A percentile compares a stretch with the other conserved stretches of the same genome.
Conservation (phyloP, 2,113 vertebrate genomes). For the Rousettus leschenaultii region DNA sequence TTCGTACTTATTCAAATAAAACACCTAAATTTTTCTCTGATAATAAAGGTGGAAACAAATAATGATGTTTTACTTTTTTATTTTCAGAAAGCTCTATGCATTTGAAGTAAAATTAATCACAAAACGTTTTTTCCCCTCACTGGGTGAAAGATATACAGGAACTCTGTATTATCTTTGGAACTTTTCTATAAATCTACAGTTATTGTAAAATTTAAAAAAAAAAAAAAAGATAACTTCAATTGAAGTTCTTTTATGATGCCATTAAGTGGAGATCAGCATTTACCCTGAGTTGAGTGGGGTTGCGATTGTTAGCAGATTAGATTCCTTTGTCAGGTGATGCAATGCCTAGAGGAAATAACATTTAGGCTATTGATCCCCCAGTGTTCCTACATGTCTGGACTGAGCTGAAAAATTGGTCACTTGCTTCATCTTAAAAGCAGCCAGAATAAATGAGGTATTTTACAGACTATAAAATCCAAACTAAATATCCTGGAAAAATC, state of each 20-base stretch:
- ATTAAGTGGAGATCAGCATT: constrained; percentile 48
- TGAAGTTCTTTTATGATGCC: constrained; percentile 8
- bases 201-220: too few species aligned
- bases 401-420: constrained; percentile 48
- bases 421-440: constrained; percentile 39
- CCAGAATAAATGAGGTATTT: constrained; percentile 47
- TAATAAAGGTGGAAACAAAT: constrained; percentile 28
- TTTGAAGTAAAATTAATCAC: constrained; percentile 3
- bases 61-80: constrained; percentile 11
- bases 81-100: constrained; percentile 3
- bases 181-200: too few species aligned
- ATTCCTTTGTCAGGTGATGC: neutral
- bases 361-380: constrained; percentile 60
- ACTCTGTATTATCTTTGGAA: too few species aligned
- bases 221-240: neutral
- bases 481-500: neutral
- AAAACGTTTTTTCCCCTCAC: neutral
- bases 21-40: neutral
- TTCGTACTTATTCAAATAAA: constrained; percentile 5
- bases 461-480: neutral
- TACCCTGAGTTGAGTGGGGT: neutral
- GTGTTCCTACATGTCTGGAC: constrained; percentile 56
- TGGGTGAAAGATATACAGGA: too few species aligned
- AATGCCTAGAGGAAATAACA: constrained; percentile 52
- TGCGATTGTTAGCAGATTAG: constrained; percentile 14